phyloP scores from a whole-genome alignment of 2,797 vertebrate species.

The Xerus rutilus region DNA sequence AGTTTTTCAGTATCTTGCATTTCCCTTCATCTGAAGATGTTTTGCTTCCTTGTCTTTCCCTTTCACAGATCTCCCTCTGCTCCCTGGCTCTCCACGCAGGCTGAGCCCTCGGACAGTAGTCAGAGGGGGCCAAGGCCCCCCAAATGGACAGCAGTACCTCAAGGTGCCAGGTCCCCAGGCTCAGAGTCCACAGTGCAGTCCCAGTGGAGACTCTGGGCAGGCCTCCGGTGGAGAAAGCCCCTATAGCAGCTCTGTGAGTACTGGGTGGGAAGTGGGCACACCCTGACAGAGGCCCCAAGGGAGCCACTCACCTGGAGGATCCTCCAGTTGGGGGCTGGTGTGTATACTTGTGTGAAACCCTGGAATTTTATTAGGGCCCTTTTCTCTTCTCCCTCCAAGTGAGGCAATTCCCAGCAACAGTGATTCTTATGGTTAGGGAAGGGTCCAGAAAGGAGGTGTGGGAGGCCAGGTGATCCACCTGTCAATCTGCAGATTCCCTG shows the following conservation, averaged over 20 bases:
- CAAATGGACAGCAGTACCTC: constrained; percentile 89
- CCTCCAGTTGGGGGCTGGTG: too few relatives aligned
- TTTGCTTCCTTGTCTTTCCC: background rate
- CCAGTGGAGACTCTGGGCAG: constrained; percentile 83
- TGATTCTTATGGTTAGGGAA: background rate
- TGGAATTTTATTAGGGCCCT: background rate
- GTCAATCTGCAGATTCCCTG: background rate
- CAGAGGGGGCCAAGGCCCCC: constrained; percentile 85
- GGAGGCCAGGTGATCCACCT: background rate
- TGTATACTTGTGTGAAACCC: background rate
- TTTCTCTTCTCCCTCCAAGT: background rate
- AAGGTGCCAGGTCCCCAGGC: constrained; percentile 88
- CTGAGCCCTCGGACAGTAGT: constrained; percentile 80
- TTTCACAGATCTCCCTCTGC: constrained; percentile 90
- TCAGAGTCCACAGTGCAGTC: constrained; percentile 81
- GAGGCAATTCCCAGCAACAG: background rate
- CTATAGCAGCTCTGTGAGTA: constrained; percentile 85
- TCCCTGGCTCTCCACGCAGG: constrained; percentile 84
- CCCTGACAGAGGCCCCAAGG: background rate
- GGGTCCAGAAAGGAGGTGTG: background rate
- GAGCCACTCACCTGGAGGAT: background rate
- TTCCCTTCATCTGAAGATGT: background rate
- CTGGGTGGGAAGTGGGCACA: too few relatives aligned
- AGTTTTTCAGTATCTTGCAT: background rate
- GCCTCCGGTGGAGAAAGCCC: background rate